These are phyloP conservation scores for Phoxinus dragarum DNA, from an alignment of 2,797 vertebrate species.

Conservation along the genomic window DNA sequence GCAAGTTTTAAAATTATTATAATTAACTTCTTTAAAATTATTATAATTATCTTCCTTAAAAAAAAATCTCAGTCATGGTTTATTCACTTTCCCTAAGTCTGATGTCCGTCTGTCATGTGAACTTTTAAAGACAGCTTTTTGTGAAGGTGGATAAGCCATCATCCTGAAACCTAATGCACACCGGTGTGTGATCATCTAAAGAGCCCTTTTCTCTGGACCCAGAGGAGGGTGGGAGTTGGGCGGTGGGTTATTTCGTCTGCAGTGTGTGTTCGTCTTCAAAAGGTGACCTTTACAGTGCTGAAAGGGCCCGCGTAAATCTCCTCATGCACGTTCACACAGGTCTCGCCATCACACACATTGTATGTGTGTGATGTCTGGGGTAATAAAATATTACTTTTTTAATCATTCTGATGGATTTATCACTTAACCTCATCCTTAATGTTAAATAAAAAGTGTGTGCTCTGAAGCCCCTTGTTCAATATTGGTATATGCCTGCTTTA, in stretches of 20 bases:
- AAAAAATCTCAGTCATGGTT: neutral
- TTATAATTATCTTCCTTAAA: neutral
- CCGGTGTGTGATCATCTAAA: neutral
- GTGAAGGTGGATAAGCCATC: neutral
- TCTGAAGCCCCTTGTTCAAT: neutral
- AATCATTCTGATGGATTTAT: neutral
- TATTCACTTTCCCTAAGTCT: neutral
- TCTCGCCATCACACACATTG: neutral
- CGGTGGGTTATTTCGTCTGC: neutral
- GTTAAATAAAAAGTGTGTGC: neutral
- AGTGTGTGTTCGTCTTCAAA: neutral
- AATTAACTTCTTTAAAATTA: neutral
- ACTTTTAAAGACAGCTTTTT: neutral
- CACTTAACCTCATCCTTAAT: neutral
- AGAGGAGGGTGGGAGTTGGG: neutral
- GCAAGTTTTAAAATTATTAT: neutral
- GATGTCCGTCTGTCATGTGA: neutral
- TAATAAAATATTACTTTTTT: neutral
- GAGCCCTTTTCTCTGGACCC: constrained; percentile 9
- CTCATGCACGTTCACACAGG: neutral
- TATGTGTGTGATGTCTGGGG: neutral
- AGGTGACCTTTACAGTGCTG: constrained; percentile 14
- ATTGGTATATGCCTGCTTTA: neutral
- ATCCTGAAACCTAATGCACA: neutral
- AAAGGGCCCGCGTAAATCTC: neutral